Evolutionary conservation across 2,113 vertebrate genomes (phyloP), one percentile per base, ranked within the genome.

Genomic region (Melospiza melodia): DNA sequence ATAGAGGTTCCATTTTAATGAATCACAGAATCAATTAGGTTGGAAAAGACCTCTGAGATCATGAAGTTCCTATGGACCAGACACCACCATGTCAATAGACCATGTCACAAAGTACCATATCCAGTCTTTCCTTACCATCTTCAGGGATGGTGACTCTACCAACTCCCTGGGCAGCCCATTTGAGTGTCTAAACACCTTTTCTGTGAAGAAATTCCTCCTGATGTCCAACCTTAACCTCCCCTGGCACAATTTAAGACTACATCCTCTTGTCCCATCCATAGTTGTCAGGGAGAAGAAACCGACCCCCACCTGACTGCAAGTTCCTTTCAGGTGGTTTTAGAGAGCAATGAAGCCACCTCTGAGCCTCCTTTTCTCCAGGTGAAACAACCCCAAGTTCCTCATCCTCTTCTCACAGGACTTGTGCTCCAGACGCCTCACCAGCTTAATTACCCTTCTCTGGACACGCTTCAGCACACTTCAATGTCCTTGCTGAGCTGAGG

Each of bases 401-500:
- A 61, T 3, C 24, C 20, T 24, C 28, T 74, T 18, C 24, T 67
- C 44, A 46, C 0, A 17, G 33, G 11, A 74, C 23, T 39, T 15
- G 17, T 11, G 10, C 6, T 58, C 35, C 46, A 65, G 51, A 57
- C 25, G 30, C 25, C 25, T 27, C 20, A 12, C 39, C 25, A 65
- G 10, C 35, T 22, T 3, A 4, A 1, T 5, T 66, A 18, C 12
- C 44, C 22, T 35, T 51, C 18, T 52, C 44, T 67, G 61, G 23
- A 59, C 35, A 1, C 0, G 0, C 31, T 59, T 1, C 52, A 74
- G 22, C 15, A 28, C 8, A 16, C 27, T 27, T 66, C 59, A 44
- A 1, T 33, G 3, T 44, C 33, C 22, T 35, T 59, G 6, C 59
- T 66, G 43, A 59, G 27, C 20, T 14, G 37, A 74, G 22, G 15